phyloP scores from a whole-genome alignment of 2,888 invertebrate genomes.

The Thysanoteuthis rhombus region DNA sequence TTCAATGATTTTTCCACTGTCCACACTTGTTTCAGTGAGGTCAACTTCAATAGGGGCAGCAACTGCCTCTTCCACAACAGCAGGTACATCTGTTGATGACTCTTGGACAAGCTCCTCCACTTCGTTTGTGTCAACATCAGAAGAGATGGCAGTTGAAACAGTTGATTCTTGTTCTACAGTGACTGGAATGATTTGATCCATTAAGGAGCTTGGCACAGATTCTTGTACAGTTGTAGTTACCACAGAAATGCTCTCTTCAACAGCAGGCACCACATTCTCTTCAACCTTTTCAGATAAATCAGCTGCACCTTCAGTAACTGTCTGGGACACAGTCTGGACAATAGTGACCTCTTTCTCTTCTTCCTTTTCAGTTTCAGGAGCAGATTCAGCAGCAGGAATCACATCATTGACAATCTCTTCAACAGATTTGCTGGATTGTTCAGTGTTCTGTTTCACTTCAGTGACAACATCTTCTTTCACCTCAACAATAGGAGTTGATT shows the following conservation, averaged over 20 bases:
- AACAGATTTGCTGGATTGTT: slow-evolving; percentile 17
- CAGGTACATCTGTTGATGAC: not conserved
- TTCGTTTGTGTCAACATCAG: not conserved
- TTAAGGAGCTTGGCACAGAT: not conserved
- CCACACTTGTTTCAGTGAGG: slow-evolving; percentile 16
- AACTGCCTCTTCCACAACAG: not conserved
- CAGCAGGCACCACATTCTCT: not conserved
- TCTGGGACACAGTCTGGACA: not conserved
- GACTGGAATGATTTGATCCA: not conserved
- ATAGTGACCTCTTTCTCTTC: not conserved
- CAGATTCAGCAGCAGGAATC: not conserved
- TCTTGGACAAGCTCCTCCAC: not conserved
- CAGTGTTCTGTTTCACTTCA: not conserved
- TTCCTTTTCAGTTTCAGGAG: not conserved
- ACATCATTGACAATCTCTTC: not conserved
- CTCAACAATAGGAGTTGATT: not conserved
- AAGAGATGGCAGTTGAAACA: not conserved
- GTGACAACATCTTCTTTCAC: slow-evolving; percentile 23
- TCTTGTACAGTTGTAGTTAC: not conserved
- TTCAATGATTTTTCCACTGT: not conserved
- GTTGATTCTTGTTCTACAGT: not conserved
- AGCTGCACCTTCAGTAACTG: not conserved
- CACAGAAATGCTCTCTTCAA: not conserved
- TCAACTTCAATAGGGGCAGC: not conserved
- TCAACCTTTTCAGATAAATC: not conserved